A percentile compares a stretch with the other conserved stretches of the same genome.
phyloP scores from a whole-genome alignment of 2,888 invertebrate species.

The Eupsilia transversa region DNA sequence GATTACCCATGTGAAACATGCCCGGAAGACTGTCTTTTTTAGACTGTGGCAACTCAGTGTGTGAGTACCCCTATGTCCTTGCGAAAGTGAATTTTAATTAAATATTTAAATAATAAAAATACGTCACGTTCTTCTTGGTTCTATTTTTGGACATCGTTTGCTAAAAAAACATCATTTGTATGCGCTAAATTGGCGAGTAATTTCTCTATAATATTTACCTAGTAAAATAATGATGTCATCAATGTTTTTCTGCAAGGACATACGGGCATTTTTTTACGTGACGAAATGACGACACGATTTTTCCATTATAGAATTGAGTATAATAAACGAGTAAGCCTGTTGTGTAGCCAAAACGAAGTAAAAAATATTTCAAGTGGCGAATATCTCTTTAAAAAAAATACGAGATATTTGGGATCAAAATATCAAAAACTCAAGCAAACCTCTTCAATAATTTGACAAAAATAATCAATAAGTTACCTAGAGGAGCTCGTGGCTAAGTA shows the following conservation, averaged over 20 bases:
- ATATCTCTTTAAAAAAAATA: neutral
- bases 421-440: neutral
- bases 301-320: constrained; percentile 34
- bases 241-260: constrained; percentile 19
- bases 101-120: constrained; percentile 1
- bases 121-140: too few species aligned
- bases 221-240: constrained; percentile 39
- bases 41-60: neutral
- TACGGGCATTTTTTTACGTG: constrained; percentile 18
- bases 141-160: neutral
- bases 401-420: neutral
- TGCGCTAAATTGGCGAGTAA: neutral
- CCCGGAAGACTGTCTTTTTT: constrained; percentile 56
- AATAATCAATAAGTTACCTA: neutral
- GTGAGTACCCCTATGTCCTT: constrained; percentile 3
- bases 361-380: neutral
- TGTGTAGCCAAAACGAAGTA: neutral
- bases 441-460: neutral
- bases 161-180: neutral
- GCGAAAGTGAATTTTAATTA: neutral
- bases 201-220: constrained; percentile 21
- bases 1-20: constrained; percentile 56
- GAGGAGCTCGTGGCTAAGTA: too few species aligned
- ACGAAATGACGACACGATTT: constrained; percentile 15
- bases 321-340: neutral